These are phyloP conservation scores for Dolomedes plantarius DNA, from an alignment of 2,888 invertebrate genomes.

Conservation along the genomic window DNA sequence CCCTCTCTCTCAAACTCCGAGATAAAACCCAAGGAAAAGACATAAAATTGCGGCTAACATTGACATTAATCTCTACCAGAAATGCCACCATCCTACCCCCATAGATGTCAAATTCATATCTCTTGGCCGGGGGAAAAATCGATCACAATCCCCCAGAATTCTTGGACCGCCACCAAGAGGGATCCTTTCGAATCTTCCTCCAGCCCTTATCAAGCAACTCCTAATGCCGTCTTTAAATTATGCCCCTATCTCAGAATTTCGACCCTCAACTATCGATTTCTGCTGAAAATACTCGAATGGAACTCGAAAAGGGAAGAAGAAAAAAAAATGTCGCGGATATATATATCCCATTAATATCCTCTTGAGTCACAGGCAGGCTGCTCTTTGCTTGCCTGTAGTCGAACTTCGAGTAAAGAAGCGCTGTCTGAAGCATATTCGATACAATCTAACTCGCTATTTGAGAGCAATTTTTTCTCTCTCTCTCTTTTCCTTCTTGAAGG, in stretches of 20 bases:
- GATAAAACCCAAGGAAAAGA: background rate
- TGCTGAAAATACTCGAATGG: conserved; percentile 17
- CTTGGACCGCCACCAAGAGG: background rate
- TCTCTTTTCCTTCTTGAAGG: background rate
- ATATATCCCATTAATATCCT: conserved; percentile 47
- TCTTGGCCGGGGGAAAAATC: background rate
- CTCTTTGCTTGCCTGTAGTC: background rate
- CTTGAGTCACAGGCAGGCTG: conserved; percentile 20
- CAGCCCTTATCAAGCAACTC: background rate
- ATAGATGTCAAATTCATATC: conserved; percentile 11
- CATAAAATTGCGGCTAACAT: background rate
- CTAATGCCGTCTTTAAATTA: conserved; percentile 37
- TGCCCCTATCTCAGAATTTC: conserved; percentile 16
- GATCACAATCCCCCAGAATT: background rate
- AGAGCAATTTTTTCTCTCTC: background rate
- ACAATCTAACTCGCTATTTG: background rate
- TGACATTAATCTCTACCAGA: background rate
- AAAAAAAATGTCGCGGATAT: conserved; percentile 26
- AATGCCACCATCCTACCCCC: background rate
- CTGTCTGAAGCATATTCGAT: background rate
- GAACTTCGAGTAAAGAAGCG: background rate
- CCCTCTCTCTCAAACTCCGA: background rate
- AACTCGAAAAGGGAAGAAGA: background rate
- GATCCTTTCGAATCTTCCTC: background rate
- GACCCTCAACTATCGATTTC: conserved; percentile 22